Conservation (phyloP, 2,113 vertebrate genomes). For the Procavia capensis region DNA sequence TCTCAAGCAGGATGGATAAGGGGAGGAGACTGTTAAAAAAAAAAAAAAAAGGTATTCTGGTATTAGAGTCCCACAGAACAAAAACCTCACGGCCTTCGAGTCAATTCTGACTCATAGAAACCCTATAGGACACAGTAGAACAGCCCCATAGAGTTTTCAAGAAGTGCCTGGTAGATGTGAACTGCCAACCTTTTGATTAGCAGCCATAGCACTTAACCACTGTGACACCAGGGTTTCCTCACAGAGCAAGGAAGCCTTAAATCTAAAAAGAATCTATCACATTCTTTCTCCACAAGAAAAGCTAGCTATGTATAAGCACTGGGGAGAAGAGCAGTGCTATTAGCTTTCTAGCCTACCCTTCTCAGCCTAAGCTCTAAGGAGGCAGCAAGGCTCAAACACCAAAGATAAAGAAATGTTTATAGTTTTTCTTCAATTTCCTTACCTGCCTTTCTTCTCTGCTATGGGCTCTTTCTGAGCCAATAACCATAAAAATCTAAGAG, state of each 20-base stretch:
- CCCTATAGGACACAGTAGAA: too few relatives aligned
- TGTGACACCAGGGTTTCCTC: too few relatives aligned
- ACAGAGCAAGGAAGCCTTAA: background rate
- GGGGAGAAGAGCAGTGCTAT: background rate
- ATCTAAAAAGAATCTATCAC: background rate
- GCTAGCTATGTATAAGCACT: background rate
- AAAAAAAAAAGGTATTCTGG: background rate
- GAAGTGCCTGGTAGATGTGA: too few relatives aligned
- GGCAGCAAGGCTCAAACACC: background rate
- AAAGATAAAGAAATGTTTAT: background rate
- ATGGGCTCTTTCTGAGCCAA: background rate
- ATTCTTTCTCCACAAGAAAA: background rate
- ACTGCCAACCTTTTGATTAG: too few relatives aligned
- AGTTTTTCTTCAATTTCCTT: background rate
- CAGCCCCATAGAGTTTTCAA: too few relatives aligned
- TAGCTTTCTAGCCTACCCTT: background rate
- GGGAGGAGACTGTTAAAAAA: too few relatives aligned
- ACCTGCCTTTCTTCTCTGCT: background rate
- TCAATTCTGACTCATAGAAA: too few relatives aligned
- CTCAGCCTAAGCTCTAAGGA: background rate
- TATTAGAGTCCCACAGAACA: background rate
- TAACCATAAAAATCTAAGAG: background rate
- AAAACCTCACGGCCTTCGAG: too few relatives aligned
- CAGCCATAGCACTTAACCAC: too few relatives aligned
- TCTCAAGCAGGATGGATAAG: background rate